Evolutionary conservation across 2,113 vertebrate species (phyloP), one percentile per base, ranked within the genome.

Genomic region (Pelobates fuscus): DNA sequence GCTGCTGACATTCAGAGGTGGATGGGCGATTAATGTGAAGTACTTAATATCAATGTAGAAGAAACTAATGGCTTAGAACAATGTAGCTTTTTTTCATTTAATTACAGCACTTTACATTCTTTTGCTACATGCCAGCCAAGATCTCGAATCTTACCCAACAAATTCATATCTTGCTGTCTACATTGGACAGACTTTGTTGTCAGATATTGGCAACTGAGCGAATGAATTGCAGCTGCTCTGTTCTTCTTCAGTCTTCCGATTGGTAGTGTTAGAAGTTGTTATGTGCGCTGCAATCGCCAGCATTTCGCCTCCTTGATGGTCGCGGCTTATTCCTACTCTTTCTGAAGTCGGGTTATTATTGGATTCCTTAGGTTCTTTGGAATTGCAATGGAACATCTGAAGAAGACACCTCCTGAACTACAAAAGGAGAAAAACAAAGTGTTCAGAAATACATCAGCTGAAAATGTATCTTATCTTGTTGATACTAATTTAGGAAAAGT

Each of bases 381-480:
- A 67, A 25, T 58, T 76, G 75, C 91, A 93, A 15, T 81, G 86
- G 74, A 93, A 90, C 81, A 94, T 87, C 78, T 93, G 88, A 74
- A 92, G 82, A 52, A 95, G 82, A 82, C 94, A 95, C 78, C 89
- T 93, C 71, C 91, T 90, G 84, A 96, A 96, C 95, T 96, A 81
- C 15, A 82, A 85, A 71, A 80, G 17, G 17, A 72, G 2, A 67
- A 17, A 69, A 1, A 17, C 44, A 18, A 49, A 1, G 5, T 15
- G 4, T 14, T 49, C 44, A 17, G 44, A 18, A 14, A 49, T 49
- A 18, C 12, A 18, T 49, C 17, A 12, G 1, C 37, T 2, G n/a
- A n/a, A n/a, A n/a, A n/a, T n/a, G n/a, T n/a, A n/a, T n/a, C n/a
- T n/a, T n/a, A n/a, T n/a, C n/a, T n/a, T n/a, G n/a, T n/a, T n/a